These are phyloP conservation scores for Aspidiotus rigidus DNA, from an alignment of 2,888 invertebrate species.

Conservation along the genomic window DNA sequence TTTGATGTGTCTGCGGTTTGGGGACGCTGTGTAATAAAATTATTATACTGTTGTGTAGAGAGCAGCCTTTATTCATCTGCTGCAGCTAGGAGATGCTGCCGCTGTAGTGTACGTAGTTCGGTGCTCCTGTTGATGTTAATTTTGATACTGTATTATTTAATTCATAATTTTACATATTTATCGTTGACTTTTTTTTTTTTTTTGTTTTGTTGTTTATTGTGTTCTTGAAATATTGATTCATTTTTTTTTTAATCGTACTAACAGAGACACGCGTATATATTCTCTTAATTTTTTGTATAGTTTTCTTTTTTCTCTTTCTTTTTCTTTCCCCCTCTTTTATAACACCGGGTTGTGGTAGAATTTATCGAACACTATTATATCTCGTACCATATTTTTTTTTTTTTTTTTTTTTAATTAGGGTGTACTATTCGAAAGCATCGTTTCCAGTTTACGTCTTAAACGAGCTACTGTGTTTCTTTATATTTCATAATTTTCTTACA, in stretches of 20 bases:
- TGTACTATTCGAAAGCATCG: neutral
- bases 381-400: conserved; percentile 15
- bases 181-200: conserved; percentile 29
- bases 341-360: conserved; percentile 33
- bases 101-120: conserved; percentile 32
- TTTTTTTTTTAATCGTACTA: conserved; percentile 31
- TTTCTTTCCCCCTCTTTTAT: conserved; percentile 20
- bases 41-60: conserved; percentile 29
- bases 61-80: conserved; percentile 32
- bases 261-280: conserved; percentile 9
- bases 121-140: conserved; percentile 33
- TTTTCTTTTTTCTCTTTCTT: conserved; percentile 20
- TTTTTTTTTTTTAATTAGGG: conserved; percentile 11
- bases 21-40: conserved; percentile 28
- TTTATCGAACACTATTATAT: conserved; percentile 19
- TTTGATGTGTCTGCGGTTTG: conserved; percentile 33
- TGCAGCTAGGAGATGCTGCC: conserved; percentile 32
- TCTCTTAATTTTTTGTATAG: conserved; percentile 15
- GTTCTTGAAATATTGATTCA: neutral
- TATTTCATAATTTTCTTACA: conserved; percentile 15
- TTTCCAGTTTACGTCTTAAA: conserved; percentile 30
- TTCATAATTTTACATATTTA: conserved; percentile 27
- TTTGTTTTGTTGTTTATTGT: conserved; percentile 15
- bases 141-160: conserved; percentile 24
- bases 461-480: conserved; percentile 17